phyloP scores from a whole-genome alignment of 1,140 invertebrate genomes.

The Hyposmocoma kahamanoa region DNA sequence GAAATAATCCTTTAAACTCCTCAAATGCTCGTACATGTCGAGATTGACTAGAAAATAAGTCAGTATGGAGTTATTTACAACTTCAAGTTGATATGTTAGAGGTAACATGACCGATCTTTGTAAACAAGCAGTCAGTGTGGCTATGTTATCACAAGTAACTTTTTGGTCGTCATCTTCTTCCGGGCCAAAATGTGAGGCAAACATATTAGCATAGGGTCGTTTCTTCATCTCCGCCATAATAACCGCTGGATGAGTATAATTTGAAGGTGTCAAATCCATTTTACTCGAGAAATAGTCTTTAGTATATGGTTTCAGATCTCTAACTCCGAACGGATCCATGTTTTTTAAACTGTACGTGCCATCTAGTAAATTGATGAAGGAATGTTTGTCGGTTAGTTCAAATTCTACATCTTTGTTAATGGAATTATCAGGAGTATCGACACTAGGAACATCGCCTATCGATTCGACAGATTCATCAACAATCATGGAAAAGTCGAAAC shows the following conservation, averaged over 20 bases:
- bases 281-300: constrained; percentile 46
- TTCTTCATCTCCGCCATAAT: constrained; percentile 62
- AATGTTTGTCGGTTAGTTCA: constrained; percentile 23
- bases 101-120: constrained; percentile 81
- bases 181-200: constrained; percentile 35
- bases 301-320: constrained; percentile 34
- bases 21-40: constrained; percentile 80
- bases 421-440: constrained; percentile 32
- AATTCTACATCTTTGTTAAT: constrained; percentile 10
- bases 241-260: constrained; percentile 54
- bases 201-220: constrained; percentile 57
- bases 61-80: constrained; percentile 82
- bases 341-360: constrained; percentile 55
- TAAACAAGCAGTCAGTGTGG: constrained; percentile 76
- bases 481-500: constrained; percentile 61
- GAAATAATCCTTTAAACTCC: constrained; percentile 81
- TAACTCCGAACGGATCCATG: constrained; percentile 67
- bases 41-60: constrained; percentile 80
- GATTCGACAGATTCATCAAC: constrained; percentile 42
- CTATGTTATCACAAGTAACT: constrained; percentile 61
- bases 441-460: constrained; percentile 26
- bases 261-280: constrained; percentile 34
- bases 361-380: constrained; percentile 55
- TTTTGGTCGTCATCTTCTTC: constrained; percentile 37
- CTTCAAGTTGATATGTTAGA: constrained; percentile 77